These are phyloP conservation scores for Drosophila ochracea DNA, from an alignment of 2,888 invertebrate species.

Conservation along the genomic window DNA sequence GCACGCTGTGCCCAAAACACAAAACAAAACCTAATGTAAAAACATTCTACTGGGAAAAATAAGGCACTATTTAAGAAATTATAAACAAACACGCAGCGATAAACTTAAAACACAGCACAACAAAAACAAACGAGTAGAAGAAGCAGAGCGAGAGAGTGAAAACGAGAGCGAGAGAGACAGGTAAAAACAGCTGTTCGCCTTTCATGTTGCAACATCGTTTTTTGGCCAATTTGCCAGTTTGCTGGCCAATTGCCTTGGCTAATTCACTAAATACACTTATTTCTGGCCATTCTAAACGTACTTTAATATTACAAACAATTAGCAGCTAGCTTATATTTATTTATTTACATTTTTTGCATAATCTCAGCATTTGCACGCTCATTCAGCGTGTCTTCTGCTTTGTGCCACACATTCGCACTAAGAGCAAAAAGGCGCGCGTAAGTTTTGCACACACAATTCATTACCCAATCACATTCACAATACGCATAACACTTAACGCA, in stretches of 20 bases:
- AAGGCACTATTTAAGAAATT: slow-evolving; percentile 28
- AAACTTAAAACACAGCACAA: slow-evolving; percentile 29
- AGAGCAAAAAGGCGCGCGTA: slow-evolving; percentile 5
- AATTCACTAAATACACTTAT: slow-evolving; percentile 34
- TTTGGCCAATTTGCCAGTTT: slow-evolving; percentile 18
- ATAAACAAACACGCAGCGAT: slow-evolving; percentile 32
- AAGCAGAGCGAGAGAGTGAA: slow-evolving; percentile 14
- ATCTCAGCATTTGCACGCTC: slow-evolving; percentile 52
- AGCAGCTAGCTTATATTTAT: slow-evolving; percentile 40
- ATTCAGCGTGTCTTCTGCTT: slow-evolving; percentile 64
- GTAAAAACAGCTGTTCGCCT: slow-evolving; percentile 67
- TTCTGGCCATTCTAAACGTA: slow-evolving; percentile 1
- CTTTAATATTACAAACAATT: slow-evolving; percentile 18
- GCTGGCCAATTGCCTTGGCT: slow-evolving; percentile 14
- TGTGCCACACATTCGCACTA: slow-evolving; percentile 55
- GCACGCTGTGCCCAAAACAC: slow-evolving; percentile 28
- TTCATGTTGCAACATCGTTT: slow-evolving; percentile 25
- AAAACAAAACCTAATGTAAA: slow-evolving; percentile 25
- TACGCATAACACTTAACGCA: slow-evolving; percentile 7
- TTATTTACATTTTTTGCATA: slow-evolving; percentile 70
- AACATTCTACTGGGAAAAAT: slow-evolving; percentile 13
- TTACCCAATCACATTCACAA: not conserved
- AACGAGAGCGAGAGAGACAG: slow-evolving; percentile 22
- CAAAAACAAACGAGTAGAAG: slow-evolving; percentile 49
- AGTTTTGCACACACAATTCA: slow-evolving; percentile 7